These are phyloP conservation scores for Hyposoter dolosus DNA, from an alignment of 2,888 invertebrate species.

Conservation along the genomic window DNA sequence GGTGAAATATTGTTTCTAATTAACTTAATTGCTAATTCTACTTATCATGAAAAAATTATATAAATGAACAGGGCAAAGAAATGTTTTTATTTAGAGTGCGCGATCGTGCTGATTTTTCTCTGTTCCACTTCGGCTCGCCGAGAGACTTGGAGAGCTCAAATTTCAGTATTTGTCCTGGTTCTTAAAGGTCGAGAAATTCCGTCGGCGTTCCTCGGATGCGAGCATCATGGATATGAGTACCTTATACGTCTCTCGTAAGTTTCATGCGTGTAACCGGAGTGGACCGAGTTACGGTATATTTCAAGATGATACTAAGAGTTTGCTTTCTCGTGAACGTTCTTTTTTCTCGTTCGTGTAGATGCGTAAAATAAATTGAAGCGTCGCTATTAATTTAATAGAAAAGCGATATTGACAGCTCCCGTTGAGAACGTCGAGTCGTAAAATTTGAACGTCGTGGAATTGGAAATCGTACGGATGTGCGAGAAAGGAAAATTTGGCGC, in stretches of 20 bases:
- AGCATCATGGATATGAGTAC: not conserved
- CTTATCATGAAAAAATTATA: not conserved
- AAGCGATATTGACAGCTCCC: constrained; percentile 2
- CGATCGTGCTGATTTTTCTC: not conserved
- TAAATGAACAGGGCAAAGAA: not conserved
- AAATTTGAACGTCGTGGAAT: no score
- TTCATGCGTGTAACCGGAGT: not conserved
- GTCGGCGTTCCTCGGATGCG: not conserved
- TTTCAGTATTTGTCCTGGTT: not conserved
- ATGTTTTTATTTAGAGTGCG: not conserved
- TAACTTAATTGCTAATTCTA: not conserved
- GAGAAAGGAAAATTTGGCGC: no score
- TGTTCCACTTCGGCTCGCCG: not conserved
- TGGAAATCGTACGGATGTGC: no score
- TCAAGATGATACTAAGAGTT: not conserved
- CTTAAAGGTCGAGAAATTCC: not conserved
- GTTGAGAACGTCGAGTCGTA: no score
- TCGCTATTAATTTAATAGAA: not conserved
- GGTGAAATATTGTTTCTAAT: constrained; percentile 10
- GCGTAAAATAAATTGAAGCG: not conserved
- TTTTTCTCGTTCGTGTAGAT: not conserved
- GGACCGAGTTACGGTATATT: not conserved
- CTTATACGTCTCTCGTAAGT: no score
- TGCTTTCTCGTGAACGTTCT: not conserved
- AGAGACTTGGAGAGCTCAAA: not conserved